Base-by-base conservation (phyloP, 2,113 vertebrate species). In the Micromys minutus region DNA sequence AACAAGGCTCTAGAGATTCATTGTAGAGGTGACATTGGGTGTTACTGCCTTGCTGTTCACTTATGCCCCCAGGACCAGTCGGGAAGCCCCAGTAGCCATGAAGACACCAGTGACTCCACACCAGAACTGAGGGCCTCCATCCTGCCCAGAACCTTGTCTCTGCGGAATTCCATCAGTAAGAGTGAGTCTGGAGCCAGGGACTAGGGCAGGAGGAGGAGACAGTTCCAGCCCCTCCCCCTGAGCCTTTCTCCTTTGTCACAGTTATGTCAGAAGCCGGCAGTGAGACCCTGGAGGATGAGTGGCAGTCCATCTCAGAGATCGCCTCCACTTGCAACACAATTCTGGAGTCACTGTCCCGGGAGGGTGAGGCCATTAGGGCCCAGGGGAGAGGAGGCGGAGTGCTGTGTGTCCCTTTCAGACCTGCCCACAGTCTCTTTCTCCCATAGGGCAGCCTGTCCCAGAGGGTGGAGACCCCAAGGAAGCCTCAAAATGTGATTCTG, bases 231-330 rank as follows among this genome's bases (percentile, higher is more conserved):
- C 90, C 50, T 42, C 76, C 94, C 84, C 4, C 90, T 95, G 55
- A 95, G 17, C 74, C 71, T n/a, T 13, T 19, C 21, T 75, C 88
- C 31, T 72, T 3, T 5, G 89, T 95, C 67, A 8, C 97, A 99
- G 99, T 99, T 93, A 98, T 99, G 85, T 99, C 99, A 0, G 99
- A 99, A 97, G 99, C 98, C 0, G 86, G 97, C 29, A 98, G 98
- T 5, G 99, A 99, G 39, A 98, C 99, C 0, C 98, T 99, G 11
- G 99, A 99, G 67, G 99, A 99, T 9, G 99, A 99, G 96, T 99
- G 99, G 99, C 99, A 99, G 97, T 99, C 99, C 77, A 99, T 99
- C 77, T 98, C 99, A 0, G 99, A 99, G 95, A 98, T 99, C 59
- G 99, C 99, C 16, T 98, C 98, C 1, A 98, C 99, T 65, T 99